These are phyloP conservation scores for Salvator merianae DNA, from an alignment of 2,113 vertebrate genomes.

Conservation along the genomic window DNA sequence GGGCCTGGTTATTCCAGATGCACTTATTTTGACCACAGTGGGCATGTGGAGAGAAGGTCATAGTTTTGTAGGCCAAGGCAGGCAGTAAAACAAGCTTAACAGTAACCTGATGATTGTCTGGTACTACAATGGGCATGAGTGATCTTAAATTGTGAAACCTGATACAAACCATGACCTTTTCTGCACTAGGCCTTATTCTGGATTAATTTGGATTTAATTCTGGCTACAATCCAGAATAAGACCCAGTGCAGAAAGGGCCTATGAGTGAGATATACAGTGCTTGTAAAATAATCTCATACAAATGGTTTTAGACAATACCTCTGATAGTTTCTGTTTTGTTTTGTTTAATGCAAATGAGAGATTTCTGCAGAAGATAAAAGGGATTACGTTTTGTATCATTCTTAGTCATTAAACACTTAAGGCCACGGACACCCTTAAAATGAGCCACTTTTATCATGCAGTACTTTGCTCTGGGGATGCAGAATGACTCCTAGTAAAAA, in stretches of 20 bases:
- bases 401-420: not conserved
- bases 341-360: not conserved
- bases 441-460: not conserved
- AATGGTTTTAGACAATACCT: not conserved
- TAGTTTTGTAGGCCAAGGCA: not conserved
- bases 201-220: too few relatives aligned
- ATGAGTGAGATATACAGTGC: too few relatives aligned
- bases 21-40: too few relatives aligned
- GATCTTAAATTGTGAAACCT: not conserved
- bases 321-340: not conserved
- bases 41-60: too few relatives aligned
- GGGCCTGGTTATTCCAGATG: too few relatives aligned
- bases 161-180: not conserved
- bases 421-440: constrained; percentile 4
- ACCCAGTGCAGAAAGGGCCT: too few relatives aligned
- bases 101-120: not conserved
- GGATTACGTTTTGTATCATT: constrained; percentile 27
- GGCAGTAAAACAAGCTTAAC: not conserved
- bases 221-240: too few relatives aligned
- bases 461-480: not conserved
- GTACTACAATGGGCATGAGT: not conserved
- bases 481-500: constrained; percentile 1
- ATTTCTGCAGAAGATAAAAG: constrained; percentile 10
- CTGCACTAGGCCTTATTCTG: too few relatives aligned
- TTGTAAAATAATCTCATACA: not conserved